A percentile compares a stretch with the other conserved stretches of the same genome.
Conservation (phyloP, 2,888 invertebrate species). For the Helleia helle region DNA sequence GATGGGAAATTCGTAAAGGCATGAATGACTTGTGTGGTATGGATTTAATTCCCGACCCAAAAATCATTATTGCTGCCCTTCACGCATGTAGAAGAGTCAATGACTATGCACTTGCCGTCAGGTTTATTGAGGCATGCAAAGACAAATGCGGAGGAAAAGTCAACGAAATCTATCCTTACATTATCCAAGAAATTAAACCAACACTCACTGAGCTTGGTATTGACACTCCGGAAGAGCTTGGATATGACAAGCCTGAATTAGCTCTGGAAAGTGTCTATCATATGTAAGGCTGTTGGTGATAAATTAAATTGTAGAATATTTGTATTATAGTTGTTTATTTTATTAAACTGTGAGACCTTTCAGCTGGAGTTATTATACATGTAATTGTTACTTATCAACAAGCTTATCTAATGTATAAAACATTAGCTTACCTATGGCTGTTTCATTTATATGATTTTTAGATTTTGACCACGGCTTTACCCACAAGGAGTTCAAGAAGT, state of each 20-base stretch:
- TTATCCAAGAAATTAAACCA: slow-evolving; percentile 92
- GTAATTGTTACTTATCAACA: slow-evolving; percentile 9
- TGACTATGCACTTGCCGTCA: slow-evolving; percentile 92
- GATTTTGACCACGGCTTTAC: no score
- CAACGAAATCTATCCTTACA: slow-evolving; percentile 88
- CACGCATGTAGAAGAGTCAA: slow-evolving; percentile 95
- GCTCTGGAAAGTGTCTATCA: slow-evolving; percentile 84
- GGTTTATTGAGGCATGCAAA: slow-evolving; percentile 94
- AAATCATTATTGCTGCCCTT: slow-evolving; percentile 88
- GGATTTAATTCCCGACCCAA: slow-evolving; percentile 95
- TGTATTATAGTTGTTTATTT: slow-evolving; percentile 63
- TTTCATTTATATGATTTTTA: slow-evolving; percentile 32
- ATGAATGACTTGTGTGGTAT: slow-evolving; percentile 91
- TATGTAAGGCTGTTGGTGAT: slow-evolving; percentile 50
- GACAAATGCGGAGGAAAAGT: slow-evolving; percentile 87
- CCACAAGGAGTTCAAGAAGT: no score
- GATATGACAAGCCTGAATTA: slow-evolving; percentile 97
- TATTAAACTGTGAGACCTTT: slow-evolving; percentile 40
- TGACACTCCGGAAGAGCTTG: slow-evolving; percentile 94
- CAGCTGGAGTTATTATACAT: slow-evolving; percentile 32
- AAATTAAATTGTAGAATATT: slow-evolving; percentile 55
- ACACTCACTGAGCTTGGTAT: slow-evolving; percentile 95
- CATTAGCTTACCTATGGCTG: slow-evolving; percentile 34
- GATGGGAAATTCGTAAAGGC: slow-evolving; percentile 94
- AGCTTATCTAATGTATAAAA: slow-evolving; percentile 39